Conservation (phyloP, 2,113 vertebrate genomes). For the Gambusia holbrooki region DNA sequence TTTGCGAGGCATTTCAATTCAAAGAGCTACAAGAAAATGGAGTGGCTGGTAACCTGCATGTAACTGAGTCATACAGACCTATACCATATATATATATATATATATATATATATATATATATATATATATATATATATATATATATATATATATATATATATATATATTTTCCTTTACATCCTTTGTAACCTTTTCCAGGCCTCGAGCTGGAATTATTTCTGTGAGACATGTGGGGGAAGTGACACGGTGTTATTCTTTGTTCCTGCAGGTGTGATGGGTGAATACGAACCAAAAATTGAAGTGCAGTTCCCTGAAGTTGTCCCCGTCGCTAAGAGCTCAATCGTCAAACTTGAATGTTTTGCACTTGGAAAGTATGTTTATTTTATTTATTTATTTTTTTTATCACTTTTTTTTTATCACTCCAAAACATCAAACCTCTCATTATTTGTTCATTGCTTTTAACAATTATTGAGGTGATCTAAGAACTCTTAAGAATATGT, state of each 20-base stretch:
- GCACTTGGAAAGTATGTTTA: slow-evolving; percentile 95
- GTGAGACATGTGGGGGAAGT: slow-evolving; percentile 5
- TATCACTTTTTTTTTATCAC: not conserved
- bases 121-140: too few relatives aligned
- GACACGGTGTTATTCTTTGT: slow-evolving; percentile 34
- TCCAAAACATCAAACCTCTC: not conserved
- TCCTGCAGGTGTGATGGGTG: slow-evolving; percentile 92
- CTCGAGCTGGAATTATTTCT: slow-evolving; percentile 25
- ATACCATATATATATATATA: not conserved
- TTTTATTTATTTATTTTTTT: not conserved
- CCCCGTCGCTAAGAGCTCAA: slow-evolving; percentile 88
- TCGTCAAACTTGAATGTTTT: slow-evolving; percentile 93
- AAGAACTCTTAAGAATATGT: not conserved
- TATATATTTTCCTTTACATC: slow-evolving; percentile 2
- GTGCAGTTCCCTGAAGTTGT: slow-evolving; percentile 93
- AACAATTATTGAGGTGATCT: not conserved
- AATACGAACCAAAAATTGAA: slow-evolving; percentile 98
- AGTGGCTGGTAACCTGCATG: not conserved
- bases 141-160: not conserved
- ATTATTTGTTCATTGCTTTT: slow-evolving; percentile 19
- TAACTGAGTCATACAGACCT: not conserved
- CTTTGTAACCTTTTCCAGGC: slow-evolving; percentile 18
- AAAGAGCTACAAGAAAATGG: not conserved
- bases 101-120: too few relatives aligned
- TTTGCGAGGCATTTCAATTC: not conserved